These are phyloP conservation scores for Macropis europaea DNA, from an alignment of 2,888 invertebrate species.

Conservation along the genomic window DNA sequence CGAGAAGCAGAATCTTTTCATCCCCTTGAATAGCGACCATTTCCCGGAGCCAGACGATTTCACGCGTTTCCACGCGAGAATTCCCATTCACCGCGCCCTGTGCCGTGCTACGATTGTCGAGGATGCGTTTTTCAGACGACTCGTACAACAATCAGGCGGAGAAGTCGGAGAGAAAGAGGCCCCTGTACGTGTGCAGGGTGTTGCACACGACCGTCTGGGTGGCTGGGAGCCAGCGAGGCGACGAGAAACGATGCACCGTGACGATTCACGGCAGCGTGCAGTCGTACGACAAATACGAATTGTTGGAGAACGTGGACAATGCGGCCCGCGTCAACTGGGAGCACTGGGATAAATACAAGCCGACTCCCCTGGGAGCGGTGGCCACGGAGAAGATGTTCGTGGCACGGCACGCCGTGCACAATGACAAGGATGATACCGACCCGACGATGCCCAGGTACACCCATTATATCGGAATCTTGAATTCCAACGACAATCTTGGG, in stretches of 20 bases:
- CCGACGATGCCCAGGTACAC: conserved; percentile 77
- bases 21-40: too few relatives aligned
- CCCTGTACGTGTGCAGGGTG: conserved; percentile 88
- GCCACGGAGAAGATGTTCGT: conserved; percentile 76
- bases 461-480: conserved; percentile 87
- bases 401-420: conserved; percentile 78
- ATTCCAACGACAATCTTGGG: conserved; percentile 84
- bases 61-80: too few relatives aligned
- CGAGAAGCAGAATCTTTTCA: too few relatives aligned
- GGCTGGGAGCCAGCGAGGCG: conserved; percentile 85
- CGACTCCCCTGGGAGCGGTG: conserved; percentile 86
- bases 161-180: conserved; percentile 49
- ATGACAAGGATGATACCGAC: conserved; percentile 41
- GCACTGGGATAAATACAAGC: conserved; percentile 86
- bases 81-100: too few relatives aligned
- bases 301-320: conserved; percentile 89
- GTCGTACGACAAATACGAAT: conserved; percentile 84
- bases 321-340: conserved; percentile 89
- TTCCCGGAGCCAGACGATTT: too few relatives aligned
- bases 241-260: conserved; percentile 84
- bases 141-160: conserved; percentile 58
- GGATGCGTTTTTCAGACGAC: conserved; percentile 45
- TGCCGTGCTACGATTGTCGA: neutral
- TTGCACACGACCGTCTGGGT: conserved; percentile 87
- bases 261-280: conserved; percentile 83